These are phyloP conservation scores for Oryzias javanicus DNA, from an alignment of 2,113 vertebrate species.

Conservation along the genomic window DNA sequence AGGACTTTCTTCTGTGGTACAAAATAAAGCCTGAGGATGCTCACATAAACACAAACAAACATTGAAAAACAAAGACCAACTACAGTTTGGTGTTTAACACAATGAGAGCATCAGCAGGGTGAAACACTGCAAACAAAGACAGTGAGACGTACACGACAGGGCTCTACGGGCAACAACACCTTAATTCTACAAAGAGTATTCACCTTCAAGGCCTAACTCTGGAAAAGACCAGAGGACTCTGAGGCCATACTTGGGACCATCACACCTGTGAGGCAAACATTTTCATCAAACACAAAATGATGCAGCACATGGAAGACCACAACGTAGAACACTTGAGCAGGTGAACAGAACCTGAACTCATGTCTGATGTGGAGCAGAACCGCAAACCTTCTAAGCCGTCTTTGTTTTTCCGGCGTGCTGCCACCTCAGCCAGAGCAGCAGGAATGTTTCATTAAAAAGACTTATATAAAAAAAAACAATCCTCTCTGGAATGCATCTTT, in stretches of 20 bases:
- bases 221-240: conserved; percentile 79
- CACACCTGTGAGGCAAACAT: conserved; percentile 75
- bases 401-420: conserved; percentile 44
- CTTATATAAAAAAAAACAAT: conserved; percentile 68
- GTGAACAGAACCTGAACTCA: no score
- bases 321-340: no score
- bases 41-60: conserved; percentile 3
- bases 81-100: conserved; percentile 5
- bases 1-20: neutral
- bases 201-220: conserved; percentile 73
- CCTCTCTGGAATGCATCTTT: conserved; percentile 48
- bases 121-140: neutral
- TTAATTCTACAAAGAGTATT: conserved; percentile 60
- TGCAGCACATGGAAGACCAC: neutral
- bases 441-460: conserved; percentile 65
- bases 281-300: conserved; percentile 36
- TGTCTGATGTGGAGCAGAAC: neutral
- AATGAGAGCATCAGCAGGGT: conserved; percentile 11
- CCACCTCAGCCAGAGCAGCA: conserved; percentile 40
- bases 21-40: neutral
- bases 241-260: conserved; percentile 72
- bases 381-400: conserved; percentile 43
- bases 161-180: conserved; percentile 28
- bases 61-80: conserved; percentile 19
- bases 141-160: conserved; percentile 9